Conservation (phyloP, 2,888 invertebrate species). For the Dryocosmus kuriphilus region DNA sequence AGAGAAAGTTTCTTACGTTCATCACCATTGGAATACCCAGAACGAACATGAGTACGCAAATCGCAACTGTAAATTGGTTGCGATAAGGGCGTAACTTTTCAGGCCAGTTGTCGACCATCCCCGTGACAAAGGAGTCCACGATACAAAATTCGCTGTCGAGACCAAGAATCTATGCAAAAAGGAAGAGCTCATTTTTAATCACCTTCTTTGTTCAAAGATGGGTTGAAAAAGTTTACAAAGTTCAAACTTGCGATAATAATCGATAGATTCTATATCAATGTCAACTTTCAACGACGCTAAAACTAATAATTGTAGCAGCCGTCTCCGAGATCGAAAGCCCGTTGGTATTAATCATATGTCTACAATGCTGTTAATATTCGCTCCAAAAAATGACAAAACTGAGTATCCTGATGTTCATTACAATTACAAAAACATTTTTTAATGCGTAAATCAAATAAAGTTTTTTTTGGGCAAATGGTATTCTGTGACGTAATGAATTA, state of each 20-base stretch:
- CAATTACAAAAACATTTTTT: too few species aligned
- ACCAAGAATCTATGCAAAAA: constrained; percentile 81
- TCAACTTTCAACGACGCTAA: background rate
- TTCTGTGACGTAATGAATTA: too few species aligned
- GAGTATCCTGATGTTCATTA: too few species aligned
- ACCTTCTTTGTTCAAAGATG: background rate
- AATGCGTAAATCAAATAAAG: too few species aligned
- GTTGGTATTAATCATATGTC: background rate
- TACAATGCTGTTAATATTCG: too few species aligned
- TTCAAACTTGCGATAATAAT: background rate
- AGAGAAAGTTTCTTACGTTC: constrained; percentile 76
- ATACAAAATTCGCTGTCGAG: constrained; percentile 87
- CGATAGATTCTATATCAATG: background rate
- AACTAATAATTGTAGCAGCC: background rate
- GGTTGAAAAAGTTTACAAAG: background rate
- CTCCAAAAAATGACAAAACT: too few species aligned
- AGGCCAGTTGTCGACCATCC: constrained; percentile 82
- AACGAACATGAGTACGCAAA: constrained; percentile 81
- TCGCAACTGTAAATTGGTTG: constrained; percentile 82
- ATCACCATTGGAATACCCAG: constrained; percentile 83
- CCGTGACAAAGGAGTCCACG: constrained; percentile 82
- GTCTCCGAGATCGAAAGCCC: background rate
- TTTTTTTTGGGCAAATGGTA: too few species aligned
- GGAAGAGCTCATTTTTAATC: background rate
- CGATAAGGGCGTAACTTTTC: constrained; percentile 80